Evolutionary conservation across 1,140 invertebrate species (phyloP), one percentile per base, ranked within the genome.

Genomic region (Ips typographus): DNA sequence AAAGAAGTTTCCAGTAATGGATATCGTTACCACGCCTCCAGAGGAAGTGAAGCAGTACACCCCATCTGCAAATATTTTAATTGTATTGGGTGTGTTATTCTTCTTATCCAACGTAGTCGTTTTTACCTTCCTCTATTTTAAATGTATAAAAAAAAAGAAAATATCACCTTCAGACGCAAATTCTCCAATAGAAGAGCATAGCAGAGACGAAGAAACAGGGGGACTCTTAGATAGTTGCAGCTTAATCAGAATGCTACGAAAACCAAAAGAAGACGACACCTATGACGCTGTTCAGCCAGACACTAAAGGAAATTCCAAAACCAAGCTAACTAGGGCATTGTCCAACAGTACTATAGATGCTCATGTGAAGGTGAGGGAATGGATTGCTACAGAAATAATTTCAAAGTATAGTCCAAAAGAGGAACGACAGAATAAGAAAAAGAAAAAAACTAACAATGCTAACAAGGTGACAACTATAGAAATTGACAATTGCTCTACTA

Each of bases 341-440:
- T 92, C 91, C 1, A 87, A 85, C 6, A 93, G 91, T 56, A 93
- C 91, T 0, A 88, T 94, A 68, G 91, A 93, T 76, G 90, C 92
- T 0, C 90, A 93, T 74, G 90, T 91, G 6, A 93, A 93, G 83
- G 92, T 94, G 2, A 85, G 88, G 64, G 90, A 93, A 65, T 94
- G 92, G 92, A 94, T 94, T 72, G 86, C 90, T 2, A 85, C 90
- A 71, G 89, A 90, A 81, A 87, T 90, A 55, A 85, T 89, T 70
- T 86, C 89, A 74, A 85, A 87, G 78, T 90, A 87, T 75, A 90
- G 89, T 22, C 90, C 89, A 2, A 84, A 82, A 66, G 86, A 88
- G 74, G 64, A 70, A 1, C 68, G 66, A 42, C 73, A 68, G 61
- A 40, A 47, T 6, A 60, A 67, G 7, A 60, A 72, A 67, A 42